A percentile compares a stretch with the other conserved stretches of the same genome.
Conservation (phyloP, 1,140 invertebrate genomes). For the Andricus grossulariae region DNA sequence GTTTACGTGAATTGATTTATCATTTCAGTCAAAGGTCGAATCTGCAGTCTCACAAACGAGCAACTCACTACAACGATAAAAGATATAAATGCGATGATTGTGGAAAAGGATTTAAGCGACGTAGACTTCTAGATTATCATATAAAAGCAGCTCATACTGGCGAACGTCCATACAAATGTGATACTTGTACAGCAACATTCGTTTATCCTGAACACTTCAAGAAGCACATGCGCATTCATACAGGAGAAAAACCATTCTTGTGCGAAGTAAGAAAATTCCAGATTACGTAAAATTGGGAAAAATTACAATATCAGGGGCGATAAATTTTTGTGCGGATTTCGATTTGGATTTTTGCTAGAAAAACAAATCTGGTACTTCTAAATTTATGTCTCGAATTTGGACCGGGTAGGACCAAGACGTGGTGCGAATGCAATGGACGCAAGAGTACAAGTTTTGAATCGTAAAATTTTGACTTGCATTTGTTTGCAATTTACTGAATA, state of each 20-base stretch:
- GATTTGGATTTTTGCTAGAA: no score
- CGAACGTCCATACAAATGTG: conserved; percentile 85
- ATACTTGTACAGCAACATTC: conserved; percentile 85
- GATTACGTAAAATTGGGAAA: background rate
- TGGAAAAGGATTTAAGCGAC: conserved; percentile 84
- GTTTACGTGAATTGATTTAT: background rate
- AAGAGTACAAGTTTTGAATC: no score
- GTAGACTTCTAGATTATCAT: conserved; percentile 87
- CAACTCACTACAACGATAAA: conserved; percentile 87
- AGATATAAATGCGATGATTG: conserved; percentile 83
- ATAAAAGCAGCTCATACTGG: conserved; percentile 88
- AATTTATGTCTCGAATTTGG: no score
- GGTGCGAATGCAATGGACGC: no score
- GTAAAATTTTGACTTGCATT: no score
- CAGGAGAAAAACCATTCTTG: conserved; percentile 85
- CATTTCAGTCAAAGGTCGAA: conserved; percentile 84
- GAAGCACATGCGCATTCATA: conserved; percentile 88
- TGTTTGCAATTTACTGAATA: no score
- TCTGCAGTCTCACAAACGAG: conserved; percentile 86
- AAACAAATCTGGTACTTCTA: no score
- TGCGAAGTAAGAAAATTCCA: conserved; percentile 80
- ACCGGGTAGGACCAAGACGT: no score
- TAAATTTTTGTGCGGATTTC: no score
- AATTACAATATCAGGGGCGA: background rate
- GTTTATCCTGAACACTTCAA: conserved; percentile 90